Evolutionary conservation across 2,888 invertebrate species (phyloP).

Genomic region (Hyalella azteca): DNA sequence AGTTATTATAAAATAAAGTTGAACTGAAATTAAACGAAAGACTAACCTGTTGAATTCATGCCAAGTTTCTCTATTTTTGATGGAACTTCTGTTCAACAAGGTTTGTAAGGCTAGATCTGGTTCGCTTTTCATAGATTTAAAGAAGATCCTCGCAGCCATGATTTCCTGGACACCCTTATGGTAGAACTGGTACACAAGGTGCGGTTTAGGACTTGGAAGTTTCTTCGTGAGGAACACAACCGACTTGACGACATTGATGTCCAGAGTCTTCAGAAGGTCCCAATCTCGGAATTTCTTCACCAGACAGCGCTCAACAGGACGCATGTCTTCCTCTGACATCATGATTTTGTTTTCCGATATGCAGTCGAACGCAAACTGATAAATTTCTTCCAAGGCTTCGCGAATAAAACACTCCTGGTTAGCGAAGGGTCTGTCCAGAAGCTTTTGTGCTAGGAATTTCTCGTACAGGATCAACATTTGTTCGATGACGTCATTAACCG

Average conservation of each 20-base stretch:
- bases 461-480: constrained; percentile 23
- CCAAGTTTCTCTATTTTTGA: background rate
- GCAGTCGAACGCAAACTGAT: background rate
- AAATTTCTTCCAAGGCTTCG: background rate
- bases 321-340: background rate
- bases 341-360: constrained; percentile 2
- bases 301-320: background rate
- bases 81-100: background rate
- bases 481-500: background rate
- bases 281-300: background rate
- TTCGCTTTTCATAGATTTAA: background rate
- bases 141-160: constrained; percentile 9
- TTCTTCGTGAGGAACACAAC: background rate
- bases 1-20: too few relatives aligned
- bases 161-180: constrained; percentile 4
- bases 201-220: background rate
- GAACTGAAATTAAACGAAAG: too few relatives aligned
- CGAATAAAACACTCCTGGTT: background rate
- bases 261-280: background rate
- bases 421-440: background rate
- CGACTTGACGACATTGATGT: background rate
- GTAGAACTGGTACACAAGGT: background rate
- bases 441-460: background rate
- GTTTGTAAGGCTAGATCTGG: background rate
- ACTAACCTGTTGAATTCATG: background rate